Conservation (phyloP, 1,140 invertebrate genomes). For the Mycetomoellerius zeteki region DNA sequence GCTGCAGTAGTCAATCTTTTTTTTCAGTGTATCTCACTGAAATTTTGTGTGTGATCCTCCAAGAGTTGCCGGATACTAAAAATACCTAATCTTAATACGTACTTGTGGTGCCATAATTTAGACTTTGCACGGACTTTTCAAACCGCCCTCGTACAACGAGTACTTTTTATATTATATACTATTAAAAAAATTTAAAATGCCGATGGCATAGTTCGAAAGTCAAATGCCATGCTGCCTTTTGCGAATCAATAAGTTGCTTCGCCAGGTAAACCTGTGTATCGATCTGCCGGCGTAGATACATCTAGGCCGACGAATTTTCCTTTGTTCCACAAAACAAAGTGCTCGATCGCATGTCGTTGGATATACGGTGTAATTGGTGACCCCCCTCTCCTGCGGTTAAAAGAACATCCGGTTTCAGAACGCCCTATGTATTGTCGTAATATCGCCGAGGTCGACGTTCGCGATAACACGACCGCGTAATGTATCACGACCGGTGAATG, state of each 20-base stretch:
- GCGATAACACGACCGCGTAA: constrained; percentile 22
- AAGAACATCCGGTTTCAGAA: constrained; percentile 27
- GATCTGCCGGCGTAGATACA: neutral
- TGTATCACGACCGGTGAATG: constrained; percentile 9
- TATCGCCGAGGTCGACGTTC: constrained; percentile 25
- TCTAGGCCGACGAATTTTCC: constrained; percentile 38
- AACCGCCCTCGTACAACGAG: no score
- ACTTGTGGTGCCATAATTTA: no score
- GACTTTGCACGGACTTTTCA: no score
- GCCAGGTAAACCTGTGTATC: constrained; percentile 25
- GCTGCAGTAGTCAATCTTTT: no score
- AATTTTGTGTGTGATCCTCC: no score
- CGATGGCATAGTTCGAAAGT: constrained; percentile 61
- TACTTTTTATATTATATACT: no score
- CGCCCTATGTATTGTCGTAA: neutral
- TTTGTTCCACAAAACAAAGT: neutral
- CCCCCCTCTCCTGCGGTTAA: neutral
- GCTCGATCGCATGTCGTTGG: neutral
- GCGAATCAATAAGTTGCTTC: neutral
- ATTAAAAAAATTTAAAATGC: no score
- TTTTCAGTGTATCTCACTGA: no score
- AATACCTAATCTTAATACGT: no score
- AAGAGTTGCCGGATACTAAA: no score
- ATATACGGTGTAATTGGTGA: neutral
- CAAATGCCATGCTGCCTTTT: constrained; percentile 45